Conservation (phyloP, 2,113 vertebrate species). For the Cettia cetti region DNA sequence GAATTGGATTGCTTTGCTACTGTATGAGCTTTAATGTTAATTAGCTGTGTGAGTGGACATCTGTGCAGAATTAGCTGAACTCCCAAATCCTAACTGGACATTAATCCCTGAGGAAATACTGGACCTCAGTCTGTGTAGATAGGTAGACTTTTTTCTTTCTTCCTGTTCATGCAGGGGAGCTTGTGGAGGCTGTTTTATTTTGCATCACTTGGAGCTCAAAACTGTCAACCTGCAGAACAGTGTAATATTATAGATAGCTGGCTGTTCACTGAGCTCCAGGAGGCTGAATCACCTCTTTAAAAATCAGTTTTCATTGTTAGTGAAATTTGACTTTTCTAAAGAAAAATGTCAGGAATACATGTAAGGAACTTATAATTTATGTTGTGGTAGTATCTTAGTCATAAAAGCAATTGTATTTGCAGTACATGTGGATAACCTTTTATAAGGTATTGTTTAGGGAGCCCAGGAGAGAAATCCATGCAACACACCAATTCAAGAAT, state of each 20-base stretch:
- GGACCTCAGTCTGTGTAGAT: background rate
- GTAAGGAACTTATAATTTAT: background rate
- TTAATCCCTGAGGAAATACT: background rate
- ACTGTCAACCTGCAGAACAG: background rate
- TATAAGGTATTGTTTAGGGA: background rate
- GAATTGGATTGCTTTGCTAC: background rate
- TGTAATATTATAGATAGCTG: background rate
- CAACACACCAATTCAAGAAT: background rate
- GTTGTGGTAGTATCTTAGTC: background rate
- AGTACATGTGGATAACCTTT: background rate
- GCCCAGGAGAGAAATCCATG: constrained; percentile 2
- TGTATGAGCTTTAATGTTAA: background rate
- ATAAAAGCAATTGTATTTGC: background rate
- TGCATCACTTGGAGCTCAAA: background rate
- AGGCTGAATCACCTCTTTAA: background rate
- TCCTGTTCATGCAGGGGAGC: background rate
- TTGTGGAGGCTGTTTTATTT: background rate
- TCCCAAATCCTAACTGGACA: background rate
- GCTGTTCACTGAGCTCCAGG: background rate
- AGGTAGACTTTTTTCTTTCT: background rate
- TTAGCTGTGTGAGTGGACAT: background rate
- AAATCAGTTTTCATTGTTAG: background rate
- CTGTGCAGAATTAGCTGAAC: background rate
- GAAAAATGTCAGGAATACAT: background rate
- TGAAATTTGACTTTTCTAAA: constrained; percentile 9